phyloP scores from a whole-genome alignment of 2,888 invertebrate genomes.

The Aspidiotus rigidus region DNA sequence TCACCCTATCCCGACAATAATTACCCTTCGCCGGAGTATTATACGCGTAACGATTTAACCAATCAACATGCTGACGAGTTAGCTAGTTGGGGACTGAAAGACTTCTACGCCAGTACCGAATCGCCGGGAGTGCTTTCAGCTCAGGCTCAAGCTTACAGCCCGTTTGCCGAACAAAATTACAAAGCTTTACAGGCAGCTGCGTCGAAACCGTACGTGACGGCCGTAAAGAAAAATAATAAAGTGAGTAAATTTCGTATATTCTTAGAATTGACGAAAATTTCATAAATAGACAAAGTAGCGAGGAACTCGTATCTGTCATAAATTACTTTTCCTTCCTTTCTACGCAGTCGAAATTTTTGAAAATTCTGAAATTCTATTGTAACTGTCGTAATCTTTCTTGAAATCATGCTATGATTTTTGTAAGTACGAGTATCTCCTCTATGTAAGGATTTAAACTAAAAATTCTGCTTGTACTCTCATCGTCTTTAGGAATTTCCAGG shows the following conservation, averaged over 20 bases:
- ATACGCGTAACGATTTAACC: conserved; percentile 37
- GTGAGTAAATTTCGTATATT: conserved; percentile 1
- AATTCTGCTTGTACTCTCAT: no score
- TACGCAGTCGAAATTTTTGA: no score
- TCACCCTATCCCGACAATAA: conserved; percentile 22
- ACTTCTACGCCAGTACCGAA: conserved; percentile 35
- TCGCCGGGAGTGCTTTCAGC: conserved; percentile 34
- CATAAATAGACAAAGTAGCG: no score
- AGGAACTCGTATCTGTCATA: no score
- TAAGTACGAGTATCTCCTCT: no score
- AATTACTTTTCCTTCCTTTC: no score
- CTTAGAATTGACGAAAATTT: no score
- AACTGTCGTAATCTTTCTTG: no score
- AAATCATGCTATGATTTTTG: no score
- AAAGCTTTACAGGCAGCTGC: conserved; percentile 10
- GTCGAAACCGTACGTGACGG: conserved; percentile 11
- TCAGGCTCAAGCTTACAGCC: conserved; percentile 34
- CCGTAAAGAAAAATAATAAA: conserved; percentile 22
- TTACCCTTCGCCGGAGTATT: conserved; percentile 35
- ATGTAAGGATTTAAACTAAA: no score
- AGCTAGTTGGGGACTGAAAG: conserved; percentile 40
- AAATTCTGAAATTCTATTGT: no score
- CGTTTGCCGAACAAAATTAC: conserved; percentile 33
- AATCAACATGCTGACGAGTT: conserved; percentile 38
- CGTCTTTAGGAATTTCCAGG: no score